A percentile compares a stretch with the other conserved stretches of the same genome.
These are phyloP conservation scores for Malurus elegans DNA, from an alignment of 2,113 vertebrate species.

Conservation along the genomic window DNA sequence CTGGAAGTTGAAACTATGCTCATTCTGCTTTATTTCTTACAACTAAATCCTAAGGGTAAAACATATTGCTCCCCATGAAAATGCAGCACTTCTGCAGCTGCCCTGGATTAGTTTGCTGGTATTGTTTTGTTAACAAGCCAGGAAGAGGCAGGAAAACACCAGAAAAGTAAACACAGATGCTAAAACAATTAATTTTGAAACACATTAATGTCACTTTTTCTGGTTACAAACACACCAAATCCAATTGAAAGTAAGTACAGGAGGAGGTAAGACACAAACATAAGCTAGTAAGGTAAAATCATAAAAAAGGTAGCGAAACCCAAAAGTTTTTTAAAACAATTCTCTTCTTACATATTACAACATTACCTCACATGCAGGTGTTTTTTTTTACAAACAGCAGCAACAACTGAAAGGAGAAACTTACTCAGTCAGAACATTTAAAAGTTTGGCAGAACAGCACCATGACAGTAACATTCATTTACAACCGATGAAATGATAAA, in stretches of 20 bases:
- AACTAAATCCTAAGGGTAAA: not conserved
- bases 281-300: not conserved
- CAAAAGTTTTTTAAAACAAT: not conserved
- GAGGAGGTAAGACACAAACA: not conserved
- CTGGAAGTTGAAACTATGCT: not conserved
- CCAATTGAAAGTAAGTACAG: not conserved
- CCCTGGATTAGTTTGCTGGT: not conserved
- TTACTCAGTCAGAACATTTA: conserved; percentile 21
- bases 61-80: not conserved
- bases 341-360: not conserved
- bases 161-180: conserved; percentile 6
- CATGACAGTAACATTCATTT: not conserved
- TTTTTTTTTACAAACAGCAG: not conserved
- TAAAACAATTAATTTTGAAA: not conserved
- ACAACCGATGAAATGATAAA: not conserved
- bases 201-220: not conserved
- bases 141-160: not conserved
- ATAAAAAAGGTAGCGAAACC: not conserved
- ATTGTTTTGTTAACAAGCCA: conserved; percentile 29
- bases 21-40: not conserved
- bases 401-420: conserved; percentile 51
- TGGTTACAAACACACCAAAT: conserved; percentile 40
- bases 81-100: not conserved
- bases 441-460: not conserved
- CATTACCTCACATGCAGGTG: conserved; percentile 24